Percentiles rank a stretch among this genome's conserved stretches.
These are phyloP conservation scores for Chrysina gloriosa DNA, from an alignment of 2,888 invertebrate genomes.

Conservation along the genomic window DNA sequence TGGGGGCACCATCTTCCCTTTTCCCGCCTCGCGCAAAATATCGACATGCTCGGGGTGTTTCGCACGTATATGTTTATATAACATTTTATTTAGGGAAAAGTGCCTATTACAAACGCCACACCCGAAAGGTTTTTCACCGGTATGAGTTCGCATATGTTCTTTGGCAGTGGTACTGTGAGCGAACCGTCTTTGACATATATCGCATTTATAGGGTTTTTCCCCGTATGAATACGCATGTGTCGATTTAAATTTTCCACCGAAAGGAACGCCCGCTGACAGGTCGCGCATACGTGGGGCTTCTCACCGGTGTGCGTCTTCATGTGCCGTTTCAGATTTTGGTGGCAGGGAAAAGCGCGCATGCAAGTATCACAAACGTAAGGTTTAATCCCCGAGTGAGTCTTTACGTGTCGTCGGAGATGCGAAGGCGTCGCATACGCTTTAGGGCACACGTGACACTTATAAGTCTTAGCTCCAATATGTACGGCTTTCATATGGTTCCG, in stretches of 20 bases:
- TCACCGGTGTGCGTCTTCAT: slow-evolving; percentile 60
- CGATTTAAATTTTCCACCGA: slow-evolving; percentile 58
- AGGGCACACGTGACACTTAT: slow-evolving; percentile 57
- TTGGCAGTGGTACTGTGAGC: slow-evolving; percentile 61
- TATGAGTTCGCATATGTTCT: slow-evolving; percentile 59
- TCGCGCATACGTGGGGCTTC: slow-evolving; percentile 57
- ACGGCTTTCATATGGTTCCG: slow-evolving; percentile 54
- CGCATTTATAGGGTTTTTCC: slow-evolving; percentile 59
- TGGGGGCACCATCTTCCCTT: not conserved
- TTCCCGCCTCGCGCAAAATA: slow-evolving; percentile 25
- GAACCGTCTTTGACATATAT: slow-evolving; percentile 57
- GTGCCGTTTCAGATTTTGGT: slow-evolving; percentile 58
- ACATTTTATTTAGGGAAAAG: slow-evolving; percentile 57
- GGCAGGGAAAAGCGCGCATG: slow-evolving; percentile 56
- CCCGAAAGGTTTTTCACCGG: slow-evolving; percentile 58
- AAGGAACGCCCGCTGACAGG: slow-evolving; percentile 56
- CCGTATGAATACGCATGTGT: slow-evolving; percentile 58
- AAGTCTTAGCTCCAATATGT: slow-evolving; percentile 53
- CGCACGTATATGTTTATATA: slow-evolving; percentile 57
- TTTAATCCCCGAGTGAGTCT: slow-evolving; percentile 59
- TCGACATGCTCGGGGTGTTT: slow-evolving; percentile 57
- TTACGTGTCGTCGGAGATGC: slow-evolving; percentile 58
- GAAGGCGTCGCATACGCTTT: slow-evolving; percentile 56
- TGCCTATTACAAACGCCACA: slow-evolving; percentile 56
- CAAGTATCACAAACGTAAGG: slow-evolving; percentile 58